Conservation (phyloP, 2,113 vertebrate species). For the Melanerpes formicivorus region DNA sequence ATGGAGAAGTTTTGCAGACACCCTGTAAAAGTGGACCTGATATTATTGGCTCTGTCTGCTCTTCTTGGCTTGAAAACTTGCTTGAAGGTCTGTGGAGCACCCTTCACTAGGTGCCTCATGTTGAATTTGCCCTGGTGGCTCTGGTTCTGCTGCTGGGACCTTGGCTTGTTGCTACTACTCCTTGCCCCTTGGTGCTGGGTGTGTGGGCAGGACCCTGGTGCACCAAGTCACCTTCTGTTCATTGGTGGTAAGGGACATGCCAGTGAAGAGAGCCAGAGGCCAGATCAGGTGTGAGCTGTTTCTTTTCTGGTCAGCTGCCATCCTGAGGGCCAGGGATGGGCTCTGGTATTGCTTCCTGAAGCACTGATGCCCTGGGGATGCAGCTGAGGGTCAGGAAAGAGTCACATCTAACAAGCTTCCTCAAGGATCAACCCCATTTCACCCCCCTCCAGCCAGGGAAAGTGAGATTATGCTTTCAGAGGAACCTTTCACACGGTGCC, state of each 20-base stretch:
- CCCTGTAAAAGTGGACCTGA: neutral
- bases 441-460: neutral
- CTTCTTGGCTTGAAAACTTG: neutral
- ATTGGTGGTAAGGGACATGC: accelerated
- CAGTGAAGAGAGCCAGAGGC: accelerated
- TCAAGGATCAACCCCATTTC: neutral
- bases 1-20: neutral
- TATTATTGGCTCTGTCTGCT: neutral
- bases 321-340: neutral
- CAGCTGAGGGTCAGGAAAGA: neutral
- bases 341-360: neutral
- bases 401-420: neutral
- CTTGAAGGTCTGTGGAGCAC: neutral
- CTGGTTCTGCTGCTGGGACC: neutral
- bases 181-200: neutral
- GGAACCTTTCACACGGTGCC: neutral
- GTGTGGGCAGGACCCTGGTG: accelerated
- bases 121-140: neutral
- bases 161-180: neutral
- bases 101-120: accelerated
- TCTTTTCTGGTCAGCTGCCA: neutral
- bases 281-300: accelerated
- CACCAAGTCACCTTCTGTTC: neutral
- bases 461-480: neutral
- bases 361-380: neutral